Evolutionary conservation across 2,888 invertebrate species (phyloP).

Genomic region (Cephus spinipes): DNA sequence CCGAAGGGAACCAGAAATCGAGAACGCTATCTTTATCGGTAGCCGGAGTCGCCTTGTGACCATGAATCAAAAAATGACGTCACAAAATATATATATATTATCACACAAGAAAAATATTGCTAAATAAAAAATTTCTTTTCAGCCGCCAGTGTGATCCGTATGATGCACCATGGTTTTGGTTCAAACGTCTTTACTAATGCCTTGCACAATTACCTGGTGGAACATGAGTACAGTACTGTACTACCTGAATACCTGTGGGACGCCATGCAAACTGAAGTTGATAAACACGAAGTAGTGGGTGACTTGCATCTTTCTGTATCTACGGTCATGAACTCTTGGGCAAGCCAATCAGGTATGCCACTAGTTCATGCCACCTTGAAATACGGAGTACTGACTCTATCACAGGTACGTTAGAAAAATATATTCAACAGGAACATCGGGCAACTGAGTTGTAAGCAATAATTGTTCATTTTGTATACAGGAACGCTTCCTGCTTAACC

Average conservation of each 20-base stretch:
- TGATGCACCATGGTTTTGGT: slow-evolving; percentile 76
- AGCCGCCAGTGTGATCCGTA: slow-evolving; percentile 71
- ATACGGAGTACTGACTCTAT: slow-evolving; percentile 18
- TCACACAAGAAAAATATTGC: not conserved
- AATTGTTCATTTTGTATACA: slow-evolving; percentile 40
- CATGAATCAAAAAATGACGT: too few relatives aligned
- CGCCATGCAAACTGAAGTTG: slow-evolving; percentile 50
- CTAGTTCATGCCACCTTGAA: slow-evolving; percentile 67
- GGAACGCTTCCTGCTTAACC: slow-evolving; percentile 42
- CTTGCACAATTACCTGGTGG: slow-evolving; percentile 70
- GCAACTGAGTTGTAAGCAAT: slow-evolving; percentile 43
- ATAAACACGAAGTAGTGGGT: slow-evolving; percentile 67
- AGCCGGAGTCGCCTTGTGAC: too few relatives aligned
- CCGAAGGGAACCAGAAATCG: too few relatives aligned
- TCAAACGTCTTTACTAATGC: slow-evolving; percentile 69
- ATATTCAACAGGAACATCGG: not conserved
- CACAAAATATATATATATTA: slow-evolving; percentile 47
- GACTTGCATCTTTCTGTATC: slow-evolving; percentile 65
- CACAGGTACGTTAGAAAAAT: slow-evolving; percentile 27
- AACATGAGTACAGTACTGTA: slow-evolving; percentile 40
- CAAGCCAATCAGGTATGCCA: slow-evolving; percentile 73
- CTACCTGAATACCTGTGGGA: slow-evolving; percentile 44
- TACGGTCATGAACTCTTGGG: slow-evolving; percentile 73
- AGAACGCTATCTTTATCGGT: too few relatives aligned
- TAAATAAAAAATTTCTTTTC: not conserved